Percentiles rank a stretch among this genome's conserved stretches.
These are phyloP conservation scores for Anhinga anhinga DNA, from an alignment of 2,113 vertebrate genomes.

Conservation along the genomic window DNA sequence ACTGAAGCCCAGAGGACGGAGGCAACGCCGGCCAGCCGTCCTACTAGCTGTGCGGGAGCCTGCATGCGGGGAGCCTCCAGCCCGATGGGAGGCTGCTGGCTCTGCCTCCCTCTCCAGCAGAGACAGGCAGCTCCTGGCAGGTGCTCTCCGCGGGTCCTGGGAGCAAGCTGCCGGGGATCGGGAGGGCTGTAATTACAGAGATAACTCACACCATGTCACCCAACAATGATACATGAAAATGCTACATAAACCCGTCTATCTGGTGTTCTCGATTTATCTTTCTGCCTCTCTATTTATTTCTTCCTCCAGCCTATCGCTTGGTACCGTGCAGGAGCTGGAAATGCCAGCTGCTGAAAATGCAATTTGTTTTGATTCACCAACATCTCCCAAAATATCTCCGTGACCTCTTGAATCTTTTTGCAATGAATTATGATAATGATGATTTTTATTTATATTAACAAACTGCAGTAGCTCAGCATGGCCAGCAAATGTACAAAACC, in stretches of 20 bases:
- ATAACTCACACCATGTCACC: constrained; percentile 51
- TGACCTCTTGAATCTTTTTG: constrained; percentile 10
- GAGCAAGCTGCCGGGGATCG: neutral
- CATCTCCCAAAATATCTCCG: constrained; percentile 50
- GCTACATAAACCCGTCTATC: constrained; percentile 38
- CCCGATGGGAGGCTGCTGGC: accelerated
- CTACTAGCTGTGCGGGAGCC: too few relatives aligned
- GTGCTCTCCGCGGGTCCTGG: neutral
- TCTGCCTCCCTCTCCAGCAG: neutral
- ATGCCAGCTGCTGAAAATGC: constrained; percentile 59
- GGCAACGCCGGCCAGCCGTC: neutral
- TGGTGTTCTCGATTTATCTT: constrained; percentile 43
- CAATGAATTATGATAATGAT: constrained; percentile 37
- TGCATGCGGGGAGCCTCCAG: accelerated
- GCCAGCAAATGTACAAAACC: neutral
- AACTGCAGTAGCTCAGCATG: neutral
- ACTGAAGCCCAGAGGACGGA: neutral
- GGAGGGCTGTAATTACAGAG: constrained; percentile 40
- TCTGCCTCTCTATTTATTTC: constrained; percentile 27
- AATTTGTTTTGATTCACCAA: constrained; percentile 48
- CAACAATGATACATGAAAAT: constrained; percentile 43
- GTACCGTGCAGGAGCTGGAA: constrained; percentile 6
- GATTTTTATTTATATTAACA: constrained; percentile 43
- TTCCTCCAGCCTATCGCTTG: neutral
- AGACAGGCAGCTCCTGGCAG: neutral